These are phyloP conservation scores for Cotesia congregata DNA, from an alignment of 2,888 invertebrate genomes.

Conservation along the genomic window DNA sequence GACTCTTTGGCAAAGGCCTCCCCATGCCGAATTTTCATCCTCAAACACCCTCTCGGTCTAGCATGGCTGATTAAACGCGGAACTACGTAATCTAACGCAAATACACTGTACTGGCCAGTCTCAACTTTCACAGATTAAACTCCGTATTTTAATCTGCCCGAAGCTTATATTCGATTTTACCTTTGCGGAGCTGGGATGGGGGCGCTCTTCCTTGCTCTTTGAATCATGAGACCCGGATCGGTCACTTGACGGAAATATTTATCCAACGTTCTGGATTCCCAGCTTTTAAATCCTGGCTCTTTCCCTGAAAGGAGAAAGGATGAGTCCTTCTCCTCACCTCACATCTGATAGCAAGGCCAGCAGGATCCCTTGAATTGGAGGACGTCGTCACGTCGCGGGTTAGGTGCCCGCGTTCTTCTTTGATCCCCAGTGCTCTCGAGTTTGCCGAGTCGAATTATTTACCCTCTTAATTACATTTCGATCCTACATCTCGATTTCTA, in stretches of 20 bases:
- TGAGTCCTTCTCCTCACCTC: conserved; percentile 2
- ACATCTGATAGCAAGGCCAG: background rate
- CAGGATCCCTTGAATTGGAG: conserved; percentile 24
- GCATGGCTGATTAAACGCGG: conserved; percentile 69
- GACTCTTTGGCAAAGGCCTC: conserved; percentile 51
- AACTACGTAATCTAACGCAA: conserved; percentile 69
- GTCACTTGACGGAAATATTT: conserved; percentile 70
- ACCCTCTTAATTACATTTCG: conserved; percentile 68
- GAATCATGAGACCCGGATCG: conserved; percentile 56
- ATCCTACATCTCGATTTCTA: conserved; percentile 44
- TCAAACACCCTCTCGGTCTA: conserved; percentile 52
- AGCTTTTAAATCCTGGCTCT: conserved; percentile 6
- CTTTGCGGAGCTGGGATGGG: conserved; percentile 51
- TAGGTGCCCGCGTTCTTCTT: conserved; percentile 56
- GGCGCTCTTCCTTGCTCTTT: conserved; percentile 61
- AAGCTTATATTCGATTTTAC: conserved; percentile 60
- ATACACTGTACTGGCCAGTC: conserved; percentile 62
- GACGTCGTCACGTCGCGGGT: conserved; percentile 37
- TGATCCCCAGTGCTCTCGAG: conserved; percentile 60
- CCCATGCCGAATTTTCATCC: conserved; percentile 50
- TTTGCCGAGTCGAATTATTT: conserved; percentile 66
- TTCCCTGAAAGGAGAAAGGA: background rate
- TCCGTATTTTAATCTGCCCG: conserved; percentile 40
- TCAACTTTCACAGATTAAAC: conserved; percentile 33
- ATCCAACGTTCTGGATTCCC: conserved; percentile 57